phyloP scores from a whole-genome alignment of 2,888 invertebrate genomes.

The Exephanes ischioxanthus region DNA sequence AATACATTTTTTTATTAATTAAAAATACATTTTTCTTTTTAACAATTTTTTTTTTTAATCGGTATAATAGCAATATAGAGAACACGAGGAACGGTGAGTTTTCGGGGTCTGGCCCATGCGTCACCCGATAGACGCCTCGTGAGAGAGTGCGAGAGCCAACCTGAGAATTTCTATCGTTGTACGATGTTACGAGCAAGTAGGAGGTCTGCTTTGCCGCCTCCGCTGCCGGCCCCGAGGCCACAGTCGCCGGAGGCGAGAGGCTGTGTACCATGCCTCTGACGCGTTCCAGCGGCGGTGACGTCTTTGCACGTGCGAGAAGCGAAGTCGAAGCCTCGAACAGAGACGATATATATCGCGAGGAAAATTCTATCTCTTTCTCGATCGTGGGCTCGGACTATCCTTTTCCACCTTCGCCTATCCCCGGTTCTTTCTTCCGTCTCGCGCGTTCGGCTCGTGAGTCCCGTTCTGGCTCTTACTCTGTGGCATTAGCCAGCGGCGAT shows the following conservation, averaged over 20 bases:
- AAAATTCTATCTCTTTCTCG: constrained; percentile 36
- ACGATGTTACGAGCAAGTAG: constrained; percentile 41
- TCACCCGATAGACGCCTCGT: constrained; percentile 43
- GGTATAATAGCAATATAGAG: not conserved
- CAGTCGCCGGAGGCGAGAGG: constrained; percentile 26
- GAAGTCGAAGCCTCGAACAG: constrained; percentile 13
- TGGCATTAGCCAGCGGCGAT: constrained; percentile 70
- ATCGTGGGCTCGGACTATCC: constrained; percentile 16
- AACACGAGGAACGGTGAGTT: constrained; percentile 40
- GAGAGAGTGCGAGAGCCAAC: constrained; percentile 36
- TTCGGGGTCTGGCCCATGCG: constrained; percentile 43
- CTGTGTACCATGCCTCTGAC: not conserved
- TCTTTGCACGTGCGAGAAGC: constrained; percentile 51
- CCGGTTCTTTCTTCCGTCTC: constrained; percentile 18
- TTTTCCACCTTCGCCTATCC: constrained; percentile 3
- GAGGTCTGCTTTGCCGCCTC: constrained; percentile 74
- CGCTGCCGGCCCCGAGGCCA: constrained; percentile 67
- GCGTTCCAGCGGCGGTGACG: constrained; percentile 31
- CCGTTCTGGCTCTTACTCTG: constrained; percentile 1
- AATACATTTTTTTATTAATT: too few relatives aligned
- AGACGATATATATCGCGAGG: constrained; percentile 4
- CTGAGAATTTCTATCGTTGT: constrained; percentile 61
- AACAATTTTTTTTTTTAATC: not conserved
- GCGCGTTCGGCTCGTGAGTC: constrained; percentile 14
- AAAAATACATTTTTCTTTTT: not conserved